Evolutionary conservation across 2,113 vertebrate species (phyloP), one percentile per base, ranked within the genome.

Genomic region (Miniopterus natalensis): DNA sequence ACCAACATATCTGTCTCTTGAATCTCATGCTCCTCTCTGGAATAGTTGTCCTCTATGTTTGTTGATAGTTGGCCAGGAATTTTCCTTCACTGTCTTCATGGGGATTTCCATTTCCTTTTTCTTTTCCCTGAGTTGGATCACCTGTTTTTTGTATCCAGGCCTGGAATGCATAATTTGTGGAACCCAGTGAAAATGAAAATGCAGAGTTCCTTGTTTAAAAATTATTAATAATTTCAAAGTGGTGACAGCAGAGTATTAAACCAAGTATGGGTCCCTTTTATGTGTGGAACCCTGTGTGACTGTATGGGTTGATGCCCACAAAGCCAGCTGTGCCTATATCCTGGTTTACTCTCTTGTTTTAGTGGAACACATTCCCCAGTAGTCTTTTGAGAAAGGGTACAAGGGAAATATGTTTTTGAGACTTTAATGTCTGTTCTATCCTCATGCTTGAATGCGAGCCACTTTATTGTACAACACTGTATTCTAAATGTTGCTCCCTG

Each of bases 201-300:
- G 14, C 59, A 88, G 47, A 51, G 49, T 68, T 36, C 2, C 40
- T 80, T 73, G 13, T 92, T 92, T 9, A 89, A 88, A 89, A 66
- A 25, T 42, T 79, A 70, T n/a, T 65, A 15, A 66, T 59, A 70
- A 95, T 88, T 70, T 95, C 36, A 77, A 88, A 55, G 55, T 84
- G n/a, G 51, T 17, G 23, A 63, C 29, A 84, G 45, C 12, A 55
- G 20, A 87, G 6, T 15, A 73, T 42, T 88, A 65, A 49, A 68
- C 3, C 8, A 65, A 79, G 31, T 63, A 65, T 78, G 31, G 21
- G 23, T 17, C 20, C 17, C 25, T 75, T 78, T 45, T 79, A 57
- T 3, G 25, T 85, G 14, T 29, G 40, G 29, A 27, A 66, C 65
- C 21, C 21, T 92, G 13, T 25, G 73, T 9, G 29, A 68, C 12